These are phyloP conservation scores for Blastobasis adustella DNA, from an alignment of 2,888 invertebrate species.

Conservation along the genomic window DNA sequence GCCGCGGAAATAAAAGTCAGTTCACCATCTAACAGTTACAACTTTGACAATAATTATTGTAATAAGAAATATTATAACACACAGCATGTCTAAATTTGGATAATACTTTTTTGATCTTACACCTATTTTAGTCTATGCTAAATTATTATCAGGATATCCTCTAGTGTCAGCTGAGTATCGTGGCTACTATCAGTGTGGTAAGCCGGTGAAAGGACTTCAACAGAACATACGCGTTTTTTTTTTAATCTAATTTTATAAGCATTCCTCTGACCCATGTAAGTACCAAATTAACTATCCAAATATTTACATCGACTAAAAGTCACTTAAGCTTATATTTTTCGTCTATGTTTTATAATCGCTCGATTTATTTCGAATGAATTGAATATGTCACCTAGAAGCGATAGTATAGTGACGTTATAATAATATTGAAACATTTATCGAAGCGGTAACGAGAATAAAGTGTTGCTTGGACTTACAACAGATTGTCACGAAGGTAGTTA, in stretches of 20 bases:
- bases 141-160: slow-evolving; percentile 64
- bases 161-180: slow-evolving; percentile 53
- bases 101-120: slow-evolving; percentile 70
- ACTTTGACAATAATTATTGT: slow-evolving; percentile 34
- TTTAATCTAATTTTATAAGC: too few relatives aligned
- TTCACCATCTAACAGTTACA: too few relatives aligned
- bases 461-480: slow-evolving; percentile 44
- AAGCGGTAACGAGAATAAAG: slow-evolving; percentile 54
- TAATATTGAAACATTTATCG: slow-evolving; percentile 49
- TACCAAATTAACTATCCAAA: slow-evolving; percentile 39
- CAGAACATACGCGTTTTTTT: too few relatives aligned
- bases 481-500: slow-evolving; percentile 30
- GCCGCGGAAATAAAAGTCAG: too few relatives aligned
- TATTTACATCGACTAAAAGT: slow-evolving; percentile 61
- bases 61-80: slow-evolving; percentile 57
- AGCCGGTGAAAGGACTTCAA: slow-evolving; percentile 34
- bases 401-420: slow-evolving; percentile 52
- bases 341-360: slow-evolving; percentile 35
- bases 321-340: slow-evolving; percentile 53
- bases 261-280: slow-evolving; percentile 28
- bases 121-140: slow-evolving; percentile 58
- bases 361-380: slow-evolving; percentile 23
- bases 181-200: slow-evolving; percentile 46
- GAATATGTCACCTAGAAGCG: slow-evolving; percentile 60
- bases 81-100: slow-evolving; percentile 68